Conservation (phyloP, 37 sponge, comb jelly and placozoan genomes). For the Tethya wilhelma region DNA sequence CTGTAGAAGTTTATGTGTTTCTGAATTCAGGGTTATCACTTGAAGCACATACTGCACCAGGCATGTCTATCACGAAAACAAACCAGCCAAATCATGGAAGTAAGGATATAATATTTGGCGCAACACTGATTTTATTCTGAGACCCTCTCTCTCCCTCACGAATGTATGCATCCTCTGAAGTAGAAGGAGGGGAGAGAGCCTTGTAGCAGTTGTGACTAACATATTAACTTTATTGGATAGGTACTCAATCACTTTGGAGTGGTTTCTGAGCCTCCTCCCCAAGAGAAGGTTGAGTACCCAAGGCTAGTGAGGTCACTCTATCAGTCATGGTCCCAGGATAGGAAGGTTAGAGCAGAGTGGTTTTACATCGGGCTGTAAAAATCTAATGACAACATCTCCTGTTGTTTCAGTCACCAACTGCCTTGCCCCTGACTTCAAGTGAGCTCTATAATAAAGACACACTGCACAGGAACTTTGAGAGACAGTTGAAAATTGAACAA, state of each 20-base stretch:
- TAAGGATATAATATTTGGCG: neutral
- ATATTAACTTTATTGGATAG: neutral
- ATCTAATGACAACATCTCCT: too few relatives aligned
- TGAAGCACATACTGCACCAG: slow-evolving; percentile 43
- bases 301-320: slow-evolving; percentile 20
- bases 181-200: too few relatives aligned
- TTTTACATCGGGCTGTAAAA: too few relatives aligned
- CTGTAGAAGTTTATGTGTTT: neutral
- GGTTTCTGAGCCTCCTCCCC: slow-evolving; percentile 3
- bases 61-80: neutral
- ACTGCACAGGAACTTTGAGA: too few relatives aligned
- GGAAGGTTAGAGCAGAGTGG: too few relatives aligned
- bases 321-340: too few relatives aligned
- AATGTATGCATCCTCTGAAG: too few relatives aligned
- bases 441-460: neutral
- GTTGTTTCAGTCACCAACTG: too few relatives aligned
- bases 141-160: too few relatives aligned
- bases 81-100: slow-evolving; percentile 25
- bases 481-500: slow-evolving; percentile 29
- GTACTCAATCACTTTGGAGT: slow-evolving; percentile 24
- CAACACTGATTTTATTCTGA: too few relatives aligned
- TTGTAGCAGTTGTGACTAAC: too few relatives aligned
- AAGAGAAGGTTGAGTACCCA: neutral
- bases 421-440: neutral
- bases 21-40: slow-evolving; percentile 27